A percentile compares a stretch with the other conserved stretches of the same genome.
These are phyloP conservation scores for Sminthopsis crassicaudata DNA, from an alignment of 2,113 vertebrate genomes.

Conservation along the genomic window DNA sequence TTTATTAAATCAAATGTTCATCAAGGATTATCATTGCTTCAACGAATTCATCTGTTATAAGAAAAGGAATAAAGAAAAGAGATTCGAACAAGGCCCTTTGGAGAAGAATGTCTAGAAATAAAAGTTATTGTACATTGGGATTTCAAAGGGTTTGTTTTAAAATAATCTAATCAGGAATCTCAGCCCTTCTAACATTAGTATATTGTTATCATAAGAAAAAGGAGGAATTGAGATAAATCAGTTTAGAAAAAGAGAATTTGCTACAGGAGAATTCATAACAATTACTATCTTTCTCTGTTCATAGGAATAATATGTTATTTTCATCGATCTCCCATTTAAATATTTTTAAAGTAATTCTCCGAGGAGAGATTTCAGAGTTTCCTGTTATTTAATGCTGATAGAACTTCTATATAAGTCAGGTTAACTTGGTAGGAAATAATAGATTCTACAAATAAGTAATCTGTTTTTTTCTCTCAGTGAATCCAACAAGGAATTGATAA, in stretches of 20 bases:
- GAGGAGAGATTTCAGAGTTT: constrained; percentile 58
- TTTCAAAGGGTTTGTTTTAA: not conserved
- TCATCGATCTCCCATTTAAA: constrained; percentile 71
- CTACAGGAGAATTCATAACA: constrained; percentile 34
- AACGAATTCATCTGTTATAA: not conserved
- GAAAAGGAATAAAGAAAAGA: not conserved
- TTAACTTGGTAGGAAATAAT: constrained; percentile 65
- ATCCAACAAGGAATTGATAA: constrained; percentile 37
- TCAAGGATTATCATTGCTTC: not conserved
- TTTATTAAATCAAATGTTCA: not conserved
- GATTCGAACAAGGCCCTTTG: not conserved
- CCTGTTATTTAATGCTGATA: constrained; percentile 62
- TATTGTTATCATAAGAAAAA: constrained; percentile 21
- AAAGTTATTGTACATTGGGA: not conserved
- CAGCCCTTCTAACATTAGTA: constrained; percentile 29
- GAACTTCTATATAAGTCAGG: constrained; percentile 68
- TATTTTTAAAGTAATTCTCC: constrained; percentile 74
- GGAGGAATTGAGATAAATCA: constrained; percentile 51
- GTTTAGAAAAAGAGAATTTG: constrained; percentile 6
- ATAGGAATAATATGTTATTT: constrained; percentile 64
- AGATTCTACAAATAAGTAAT: constrained; percentile 62
- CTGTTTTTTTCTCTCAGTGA: constrained; percentile 63
- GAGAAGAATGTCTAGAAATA: not conserved
- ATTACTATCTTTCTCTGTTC: constrained; percentile 67
- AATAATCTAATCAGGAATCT: not conserved